Evolutionary conservation across 2,888 invertebrate species (phyloP).

Genomic region (Acrobasis consociella): DNA sequence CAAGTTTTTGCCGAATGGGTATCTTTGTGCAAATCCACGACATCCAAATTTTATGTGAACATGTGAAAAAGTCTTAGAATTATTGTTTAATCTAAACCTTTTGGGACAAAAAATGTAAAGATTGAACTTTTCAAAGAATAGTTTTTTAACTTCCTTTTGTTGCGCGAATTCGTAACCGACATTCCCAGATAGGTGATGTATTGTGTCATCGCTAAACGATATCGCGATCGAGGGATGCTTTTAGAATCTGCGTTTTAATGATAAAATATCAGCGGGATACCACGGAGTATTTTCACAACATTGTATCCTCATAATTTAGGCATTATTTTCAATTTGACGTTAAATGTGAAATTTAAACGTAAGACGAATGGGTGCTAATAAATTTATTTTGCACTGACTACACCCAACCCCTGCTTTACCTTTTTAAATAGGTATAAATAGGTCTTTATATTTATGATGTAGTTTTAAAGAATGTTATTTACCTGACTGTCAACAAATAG

Average conservation of each 20-base stretch:
- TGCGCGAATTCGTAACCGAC: conserved; percentile 71
- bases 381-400: conserved; percentile 34
- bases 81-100: conserved; percentile 74
- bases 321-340: conserved; percentile 49
- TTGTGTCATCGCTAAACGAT: conserved; percentile 73
- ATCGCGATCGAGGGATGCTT: conserved; percentile 59
- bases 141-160: conserved; percentile 78
- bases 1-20: conserved; percentile 67
- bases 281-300: conserved; percentile 72
- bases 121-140: conserved; percentile 62
- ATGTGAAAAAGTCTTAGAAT: conserved; percentile 61
- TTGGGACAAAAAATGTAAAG: conserved; percentile 62
- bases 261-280: conserved; percentile 76
- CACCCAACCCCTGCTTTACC: conserved; percentile 2
- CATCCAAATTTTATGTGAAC: conserved; percentile 72
- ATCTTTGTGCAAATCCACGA: conserved; percentile 74
- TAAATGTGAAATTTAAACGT: conserved; percentile 45
- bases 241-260: conserved; percentile 70
- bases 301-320: conserved; percentile 61
- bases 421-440: background rate
- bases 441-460: background rate
- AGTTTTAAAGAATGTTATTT: too few species aligned
- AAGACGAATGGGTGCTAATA: conserved; percentile 47
- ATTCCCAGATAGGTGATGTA: conserved; percentile 75
- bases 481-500: too few species aligned